These are phyloP conservation scores for Ridgeia piscesae DNA, from an alignment of 1,140 invertebrate species.

Conservation along the genomic window DNA sequence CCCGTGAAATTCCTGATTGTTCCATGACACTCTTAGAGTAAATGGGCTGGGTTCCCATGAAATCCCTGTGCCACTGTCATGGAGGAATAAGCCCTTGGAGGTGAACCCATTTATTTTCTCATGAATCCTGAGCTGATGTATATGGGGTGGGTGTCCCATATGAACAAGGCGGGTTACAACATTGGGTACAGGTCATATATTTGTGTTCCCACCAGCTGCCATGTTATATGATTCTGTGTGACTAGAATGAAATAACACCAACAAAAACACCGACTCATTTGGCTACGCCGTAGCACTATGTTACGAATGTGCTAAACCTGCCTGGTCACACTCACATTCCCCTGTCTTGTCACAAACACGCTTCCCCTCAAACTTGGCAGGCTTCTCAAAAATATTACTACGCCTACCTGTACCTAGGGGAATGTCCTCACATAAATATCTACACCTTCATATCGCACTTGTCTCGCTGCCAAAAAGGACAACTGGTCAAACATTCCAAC, in stretches of 20 bases:
- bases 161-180: background rate
- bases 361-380: too few relatives aligned
- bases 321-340: background rate
- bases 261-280: background rate
- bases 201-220: too few relatives aligned
- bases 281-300: background rate
- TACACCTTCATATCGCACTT: too few relatives aligned
- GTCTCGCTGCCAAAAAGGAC: too few relatives aligned
- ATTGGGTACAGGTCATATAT: too few relatives aligned
- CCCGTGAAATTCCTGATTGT: background rate
- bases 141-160: background rate
- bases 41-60: background rate
- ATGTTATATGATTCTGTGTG: too few relatives aligned
- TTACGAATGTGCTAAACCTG: background rate
- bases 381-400: too few relatives aligned
- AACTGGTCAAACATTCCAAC: too few relatives aligned
- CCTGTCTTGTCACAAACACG: too few relatives aligned
- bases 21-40: background rate
- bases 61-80: background rate
- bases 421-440: too few relatives aligned
- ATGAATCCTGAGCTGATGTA: background rate
- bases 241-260: too few relatives aligned
- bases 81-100: background rate
- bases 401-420: too few relatives aligned
- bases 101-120: background rate